Evolutionary conservation across 2,113 vertebrate species (phyloP).

Genomic region (Nibea albiflora): DNA sequence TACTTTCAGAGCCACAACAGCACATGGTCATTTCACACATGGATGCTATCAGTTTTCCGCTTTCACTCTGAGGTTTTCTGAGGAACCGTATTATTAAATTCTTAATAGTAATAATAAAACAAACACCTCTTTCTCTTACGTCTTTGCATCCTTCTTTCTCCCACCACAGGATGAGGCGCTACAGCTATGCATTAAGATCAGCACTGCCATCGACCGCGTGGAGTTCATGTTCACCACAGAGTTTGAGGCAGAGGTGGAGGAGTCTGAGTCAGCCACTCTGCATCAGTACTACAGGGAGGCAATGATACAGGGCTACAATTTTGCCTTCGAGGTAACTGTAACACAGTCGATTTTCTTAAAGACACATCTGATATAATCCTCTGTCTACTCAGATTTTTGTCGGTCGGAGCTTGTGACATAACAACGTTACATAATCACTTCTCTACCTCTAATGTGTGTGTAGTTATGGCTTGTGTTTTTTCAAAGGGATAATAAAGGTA

Average conservation of each 20-base stretch:
- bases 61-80: neutral
- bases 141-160: neutral
- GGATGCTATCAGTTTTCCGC: neutral
- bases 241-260: slow-evolving; percentile 94
- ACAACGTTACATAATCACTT: neutral
- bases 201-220: slow-evolving; percentile 92
- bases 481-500: neutral
- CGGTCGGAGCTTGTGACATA: neutral
- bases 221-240: slow-evolving; percentile 96
- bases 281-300: slow-evolving; percentile 98
- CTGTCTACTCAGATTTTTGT: neutral
- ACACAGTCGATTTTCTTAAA: neutral
- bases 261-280: slow-evolving; percentile 91
- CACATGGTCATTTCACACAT: neutral
- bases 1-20: neutral
- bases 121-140: neutral
- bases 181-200: slow-evolving; percentile 95
- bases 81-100: neutral
- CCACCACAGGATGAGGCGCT: slow-evolving; percentile 90
- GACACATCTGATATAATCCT: neutral
- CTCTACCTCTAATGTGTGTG: neutral
- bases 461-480: neutral
- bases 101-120: neutral
- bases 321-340: slow-evolving; percentile 94
- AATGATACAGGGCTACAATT: slow-evolving; percentile 99